Evolutionary conservation across 2,888 invertebrate genomes (phyloP).

Genomic region (Clivina fossor): DNA sequence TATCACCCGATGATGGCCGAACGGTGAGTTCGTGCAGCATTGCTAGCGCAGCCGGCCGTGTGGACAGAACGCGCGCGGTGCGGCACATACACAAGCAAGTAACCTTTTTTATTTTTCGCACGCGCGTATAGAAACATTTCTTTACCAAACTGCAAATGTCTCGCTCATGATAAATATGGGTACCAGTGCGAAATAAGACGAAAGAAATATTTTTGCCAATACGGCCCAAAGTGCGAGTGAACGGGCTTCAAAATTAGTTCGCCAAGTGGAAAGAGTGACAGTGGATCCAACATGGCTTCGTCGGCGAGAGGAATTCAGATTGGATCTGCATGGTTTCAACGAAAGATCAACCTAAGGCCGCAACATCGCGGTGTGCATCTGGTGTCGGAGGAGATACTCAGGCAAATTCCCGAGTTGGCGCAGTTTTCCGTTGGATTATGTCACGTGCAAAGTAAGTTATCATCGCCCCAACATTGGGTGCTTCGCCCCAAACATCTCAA

Average conservation of each 20-base stretch:
- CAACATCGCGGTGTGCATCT: constrained; percentile 96
- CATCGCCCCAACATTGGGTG: constrained; percentile 10
- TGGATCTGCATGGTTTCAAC: constrained; percentile 97
- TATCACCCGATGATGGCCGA: constrained; percentile 43
- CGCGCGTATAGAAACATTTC: constrained; percentile 36
- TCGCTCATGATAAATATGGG: constrained; percentile 72
- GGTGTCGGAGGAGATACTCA: constrained; percentile 93
- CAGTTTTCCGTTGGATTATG: constrained; percentile 94
- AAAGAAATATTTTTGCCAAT: constrained; percentile 40
- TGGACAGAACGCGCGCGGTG: constrained; percentile 29
- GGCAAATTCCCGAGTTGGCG: constrained; percentile 91
- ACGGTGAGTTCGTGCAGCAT: constrained; percentile 32
- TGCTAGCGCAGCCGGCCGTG: constrained; percentile 33
- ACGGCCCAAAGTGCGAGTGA: constrained; percentile 31
- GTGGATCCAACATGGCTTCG: constrained; percentile 76
- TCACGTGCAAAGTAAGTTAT: constrained; percentile 92
- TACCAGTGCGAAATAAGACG: constrained; percentile 58
- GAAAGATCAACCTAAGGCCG: constrained; percentile 93
- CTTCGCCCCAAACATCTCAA: constrained; percentile 19
- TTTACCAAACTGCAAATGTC: constrained; percentile 56
- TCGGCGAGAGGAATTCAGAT: constrained; percentile 86
- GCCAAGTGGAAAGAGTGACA: constrained; percentile 47
- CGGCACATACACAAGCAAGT: constrained; percentile 25
- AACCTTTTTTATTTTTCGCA: constrained; percentile 33
- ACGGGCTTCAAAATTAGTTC: constrained; percentile 34